These are phyloP conservation scores for Lates calcarifer DNA, from an alignment of 2,113 vertebrate genomes.

Conservation along the genomic window DNA sequence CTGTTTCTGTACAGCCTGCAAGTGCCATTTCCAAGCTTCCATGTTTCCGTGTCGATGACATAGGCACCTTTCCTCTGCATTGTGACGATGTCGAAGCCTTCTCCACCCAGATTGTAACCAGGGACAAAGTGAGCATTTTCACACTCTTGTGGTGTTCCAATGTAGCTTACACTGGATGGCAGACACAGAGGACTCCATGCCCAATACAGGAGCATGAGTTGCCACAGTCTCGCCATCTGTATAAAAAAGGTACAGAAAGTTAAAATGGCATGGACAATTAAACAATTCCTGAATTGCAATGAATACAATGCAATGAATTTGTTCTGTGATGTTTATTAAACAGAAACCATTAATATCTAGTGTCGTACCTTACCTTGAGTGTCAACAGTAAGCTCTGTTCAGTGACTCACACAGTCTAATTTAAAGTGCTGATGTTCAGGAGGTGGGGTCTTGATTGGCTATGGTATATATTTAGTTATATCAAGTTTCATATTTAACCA, in stretches of 20 bases:
- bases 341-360: background rate
- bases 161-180: background rate
- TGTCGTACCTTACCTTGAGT: background rate
- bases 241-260: background rate
- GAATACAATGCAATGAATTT: too few relatives aligned
- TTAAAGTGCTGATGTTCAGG: background rate
- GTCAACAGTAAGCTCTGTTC: background rate
- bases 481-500: background rate
- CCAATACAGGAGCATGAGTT: conserved; percentile 14
- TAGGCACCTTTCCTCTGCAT: conserved; percentile 63
- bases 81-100: conserved; percentile 65
- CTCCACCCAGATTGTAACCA: conserved; percentile 59
- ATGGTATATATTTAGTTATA: too few relatives aligned
- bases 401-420: background rate
- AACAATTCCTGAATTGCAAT: background rate
- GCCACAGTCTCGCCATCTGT: conserved; percentile 46
- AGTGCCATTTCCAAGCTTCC: conserved; percentile 28
- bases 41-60: conserved; percentile 63
- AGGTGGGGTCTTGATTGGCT: background rate
- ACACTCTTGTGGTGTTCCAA: conserved; percentile 39
- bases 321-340: too few relatives aligned
- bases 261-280: background rate
- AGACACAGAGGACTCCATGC: conserved; percentile 20
- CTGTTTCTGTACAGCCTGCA: conserved; percentile 35
- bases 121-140: conserved; percentile 47